phyloP scores from a whole-genome alignment of 2,888 invertebrate species.

The Drosophila buzzatii region DNA sequence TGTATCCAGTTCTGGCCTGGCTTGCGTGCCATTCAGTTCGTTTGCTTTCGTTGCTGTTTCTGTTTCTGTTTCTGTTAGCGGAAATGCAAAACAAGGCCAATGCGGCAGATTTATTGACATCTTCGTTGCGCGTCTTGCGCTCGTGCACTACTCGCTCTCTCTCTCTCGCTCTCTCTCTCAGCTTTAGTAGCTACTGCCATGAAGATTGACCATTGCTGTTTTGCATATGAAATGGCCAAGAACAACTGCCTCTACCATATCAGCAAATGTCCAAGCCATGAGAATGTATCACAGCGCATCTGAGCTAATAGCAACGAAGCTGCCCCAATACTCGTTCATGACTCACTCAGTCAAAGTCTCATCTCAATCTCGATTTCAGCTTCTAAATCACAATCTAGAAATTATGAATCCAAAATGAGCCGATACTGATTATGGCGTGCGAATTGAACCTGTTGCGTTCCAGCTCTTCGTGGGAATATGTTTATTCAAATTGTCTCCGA shows the following conservation, averaged over 20 bases:
- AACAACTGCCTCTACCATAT: constrained; percentile 21
- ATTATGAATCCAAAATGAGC: constrained; percentile 74
- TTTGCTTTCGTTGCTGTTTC: constrained; percentile 33
- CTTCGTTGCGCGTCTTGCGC: constrained; percentile 63
- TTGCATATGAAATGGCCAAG: constrained; percentile 71
- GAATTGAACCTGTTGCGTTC: constrained; percentile 55
- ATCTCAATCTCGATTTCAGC: constrained; percentile 1
- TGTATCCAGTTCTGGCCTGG: constrained; percentile 27
- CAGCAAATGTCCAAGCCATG: constrained; percentile 45
- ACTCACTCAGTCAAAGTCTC: constrained; percentile 28
- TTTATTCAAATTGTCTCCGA: constrained; percentile 72
- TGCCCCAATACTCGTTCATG: constrained; percentile 25
- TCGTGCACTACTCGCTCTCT: constrained; percentile 10
- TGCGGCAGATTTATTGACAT: constrained; percentile 83
- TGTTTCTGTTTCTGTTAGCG: constrained; percentile 64
- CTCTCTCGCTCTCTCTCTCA: neutral
- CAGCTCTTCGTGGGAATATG: constrained; percentile 68
- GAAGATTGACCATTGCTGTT: constrained; percentile 44
- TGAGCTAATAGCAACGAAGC: constrained; percentile 40
- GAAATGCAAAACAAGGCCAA: constrained; percentile 83
- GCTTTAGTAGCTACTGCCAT: constrained; percentile 19
- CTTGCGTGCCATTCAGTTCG: constrained; percentile 63
- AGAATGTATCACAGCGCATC: constrained; percentile 52
- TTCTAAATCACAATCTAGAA: constrained; percentile 70
- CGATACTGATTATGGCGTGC: constrained; percentile 49